Conservation (phyloP, 2,797 vertebrate species). For the Pangasius djambal region DNA sequence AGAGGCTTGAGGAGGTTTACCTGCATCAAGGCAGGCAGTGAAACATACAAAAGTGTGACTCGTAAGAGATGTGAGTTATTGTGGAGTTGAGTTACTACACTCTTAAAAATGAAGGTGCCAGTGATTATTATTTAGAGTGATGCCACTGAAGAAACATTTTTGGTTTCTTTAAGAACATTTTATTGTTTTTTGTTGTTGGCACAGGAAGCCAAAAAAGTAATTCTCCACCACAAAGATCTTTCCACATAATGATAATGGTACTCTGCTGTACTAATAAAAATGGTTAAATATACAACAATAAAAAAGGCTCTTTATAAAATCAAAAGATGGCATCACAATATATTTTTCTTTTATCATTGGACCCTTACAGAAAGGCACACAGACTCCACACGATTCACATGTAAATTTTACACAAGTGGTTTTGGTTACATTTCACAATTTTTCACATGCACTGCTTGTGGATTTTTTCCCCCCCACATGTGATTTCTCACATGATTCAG, state of each 20-base stretch:
- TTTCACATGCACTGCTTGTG: background rate
- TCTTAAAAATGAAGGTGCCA: background rate
- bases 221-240: too few relatives aligned
- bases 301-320: background rate
- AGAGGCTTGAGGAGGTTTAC: slow-evolving; percentile 37
- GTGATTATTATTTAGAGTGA: background rate
- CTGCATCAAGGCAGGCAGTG: slow-evolving; percentile 6
- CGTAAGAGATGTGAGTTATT: slow-evolving; percentile 6
- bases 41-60: background rate
- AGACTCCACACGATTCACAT: background rate
- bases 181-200: background rate
- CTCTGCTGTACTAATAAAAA: background rate
- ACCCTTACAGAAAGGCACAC: background rate
- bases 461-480: background rate
- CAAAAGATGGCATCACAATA: background rate
- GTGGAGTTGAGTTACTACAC: background rate
- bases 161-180: background rate
- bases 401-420: background rate
- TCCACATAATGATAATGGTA: background rate
- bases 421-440: background rate
- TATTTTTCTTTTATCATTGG: background rate
- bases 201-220: background rate
- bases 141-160: background rate
- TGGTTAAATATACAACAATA: background rate
- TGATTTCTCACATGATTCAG: background rate